A percentile compares a stretch with the other conserved stretches of the same genome.
phyloP scores from a whole-genome alignment of 2,888 invertebrate species.

The Nemoura dubitans region DNA sequence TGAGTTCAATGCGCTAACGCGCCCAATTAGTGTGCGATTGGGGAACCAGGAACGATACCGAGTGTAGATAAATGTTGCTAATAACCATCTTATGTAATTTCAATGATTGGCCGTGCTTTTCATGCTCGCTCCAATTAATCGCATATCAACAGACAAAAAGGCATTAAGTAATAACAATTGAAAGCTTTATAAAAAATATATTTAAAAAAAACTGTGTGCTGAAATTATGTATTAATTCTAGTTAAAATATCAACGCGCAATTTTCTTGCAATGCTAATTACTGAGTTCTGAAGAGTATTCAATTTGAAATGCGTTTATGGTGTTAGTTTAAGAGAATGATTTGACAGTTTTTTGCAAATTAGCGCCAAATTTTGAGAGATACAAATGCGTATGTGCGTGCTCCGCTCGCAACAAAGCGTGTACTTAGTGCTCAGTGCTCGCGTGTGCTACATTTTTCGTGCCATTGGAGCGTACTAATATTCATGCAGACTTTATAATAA shows the following conservation, averaged over 20 bases:
- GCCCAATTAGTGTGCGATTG: not conserved
- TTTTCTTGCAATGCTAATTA: not conserved
- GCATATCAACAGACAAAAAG: not conserved
- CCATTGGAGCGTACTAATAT: conserved; percentile 20
- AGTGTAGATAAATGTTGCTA: not conserved
- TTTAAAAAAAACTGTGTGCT: not conserved
- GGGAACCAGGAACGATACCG: not conserved
- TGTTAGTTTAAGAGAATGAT: not conserved
- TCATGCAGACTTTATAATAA: conserved; percentile 26
- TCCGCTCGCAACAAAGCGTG: not conserved
- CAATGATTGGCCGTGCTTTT: not conserved
- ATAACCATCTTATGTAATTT: not conserved
- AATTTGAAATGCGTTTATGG: not conserved
- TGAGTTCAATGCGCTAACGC: not conserved
- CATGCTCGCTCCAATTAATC: not conserved
- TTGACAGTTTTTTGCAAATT: not conserved
- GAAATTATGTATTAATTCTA: not conserved
- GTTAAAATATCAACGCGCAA: too few species aligned
- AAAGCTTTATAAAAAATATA: not conserved
- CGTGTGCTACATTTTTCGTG: conserved; percentile 17
- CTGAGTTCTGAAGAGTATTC: not conserved
- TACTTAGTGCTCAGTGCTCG: not conserved
- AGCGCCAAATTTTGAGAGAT: not conserved
- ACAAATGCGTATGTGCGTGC: not conserved
- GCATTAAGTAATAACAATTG: not conserved